These are phyloP conservation scores for Athrips mouffetella DNA, from an alignment of 2,888 invertebrate species.

Conservation along the genomic window DNA sequence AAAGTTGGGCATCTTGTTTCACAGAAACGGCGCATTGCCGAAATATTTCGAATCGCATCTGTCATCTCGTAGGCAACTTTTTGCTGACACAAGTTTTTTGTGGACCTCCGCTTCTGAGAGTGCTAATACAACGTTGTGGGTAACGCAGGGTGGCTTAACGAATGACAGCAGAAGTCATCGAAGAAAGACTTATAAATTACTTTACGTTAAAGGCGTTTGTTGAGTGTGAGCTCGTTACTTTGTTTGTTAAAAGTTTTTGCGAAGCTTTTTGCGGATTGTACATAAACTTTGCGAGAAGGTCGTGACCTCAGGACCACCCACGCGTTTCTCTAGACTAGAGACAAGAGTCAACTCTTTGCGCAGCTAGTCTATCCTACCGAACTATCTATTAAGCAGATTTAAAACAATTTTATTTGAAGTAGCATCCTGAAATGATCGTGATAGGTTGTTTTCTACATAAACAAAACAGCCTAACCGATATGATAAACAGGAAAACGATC, in stretches of 20 bases:
- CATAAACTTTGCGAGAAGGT: slow-evolving; percentile 24
- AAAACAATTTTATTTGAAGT: neutral
- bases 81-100: slow-evolving; percentile 53
- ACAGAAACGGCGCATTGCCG: slow-evolving; percentile 64
- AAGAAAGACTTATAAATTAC: slow-evolving; percentile 7
- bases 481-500: slow-evolving; percentile 62
- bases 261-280: neutral
- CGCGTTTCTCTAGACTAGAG: slow-evolving; percentile 28
- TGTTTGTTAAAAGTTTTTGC: slow-evolving; percentile 2
- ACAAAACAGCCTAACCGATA: slow-evolving; percentile 32
- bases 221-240: slow-evolving; percentile 11
- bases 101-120: slow-evolving; percentile 38
- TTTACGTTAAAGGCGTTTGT: slow-evolving; percentile 9
- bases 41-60: slow-evolving; percentile 71
- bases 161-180: slow-evolving; percentile 7
- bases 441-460: slow-evolving; percentile 31
- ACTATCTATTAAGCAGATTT: no score
- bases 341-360: no score
- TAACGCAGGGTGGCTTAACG: slow-evolving; percentile 18
- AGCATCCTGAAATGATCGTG: slow-evolving; percentile 13
- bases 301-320: slow-evolving; percentile 46
- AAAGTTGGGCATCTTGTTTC: slow-evolving; percentile 60
- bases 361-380: no score
- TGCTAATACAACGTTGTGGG: slow-evolving; percentile 59
- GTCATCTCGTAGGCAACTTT: slow-evolving; percentile 61